Base-by-base conservation (phyloP, 23 tunicate genomes). In the Corella eumyota region DNA sequence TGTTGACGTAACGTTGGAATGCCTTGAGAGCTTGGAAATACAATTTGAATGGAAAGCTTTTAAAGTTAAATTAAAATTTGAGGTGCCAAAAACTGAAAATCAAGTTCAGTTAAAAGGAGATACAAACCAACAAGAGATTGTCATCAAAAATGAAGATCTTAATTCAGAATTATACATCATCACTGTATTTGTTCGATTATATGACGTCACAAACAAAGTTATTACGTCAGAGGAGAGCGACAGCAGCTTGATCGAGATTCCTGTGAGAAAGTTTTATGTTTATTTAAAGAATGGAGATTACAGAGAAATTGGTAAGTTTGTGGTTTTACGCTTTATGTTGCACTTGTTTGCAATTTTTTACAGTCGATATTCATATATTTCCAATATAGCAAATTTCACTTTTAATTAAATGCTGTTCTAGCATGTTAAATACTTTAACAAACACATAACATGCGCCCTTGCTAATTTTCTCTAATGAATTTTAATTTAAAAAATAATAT, bases 201-300 rank as follows among this genome's bases (percentile, higher is more conserved):
- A 19, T 51, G 57, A 51, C 57, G 57, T 51, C 15, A 19, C 23
- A 7, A 27, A 51, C 23, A 51, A 51, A 27, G 22, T n/a, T 11
- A 6, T 51, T 6, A 51, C 57, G 6, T 11, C 57, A 51, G 57
- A 51, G 23, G 57, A 25, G 23, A 51, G 57, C 20, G 57, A 51
- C 23, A n/a, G 20, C 57, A 51, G 57, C 23, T 51, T 51, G 22
- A 51, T 51, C 57, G 57, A 51, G 23, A 27, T 51, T 51, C 57
- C 57, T 27, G 23, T 27, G 57, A 51, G 57, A 51, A 51, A 51
- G 22, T 27, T 51, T 25, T 25, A 51, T 9, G 23, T 51, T 51
- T 27, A n/a, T 51, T n/a, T 51, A 25, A 51, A 51, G 23, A 27
- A 27, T n/a, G 57, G 57, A 25, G 23, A 51, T 27, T n/a, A 51